phyloP scores from a whole-genome alignment of 2,797 vertebrate genomes.

The Dicrostonyx torquatus region DNA sequence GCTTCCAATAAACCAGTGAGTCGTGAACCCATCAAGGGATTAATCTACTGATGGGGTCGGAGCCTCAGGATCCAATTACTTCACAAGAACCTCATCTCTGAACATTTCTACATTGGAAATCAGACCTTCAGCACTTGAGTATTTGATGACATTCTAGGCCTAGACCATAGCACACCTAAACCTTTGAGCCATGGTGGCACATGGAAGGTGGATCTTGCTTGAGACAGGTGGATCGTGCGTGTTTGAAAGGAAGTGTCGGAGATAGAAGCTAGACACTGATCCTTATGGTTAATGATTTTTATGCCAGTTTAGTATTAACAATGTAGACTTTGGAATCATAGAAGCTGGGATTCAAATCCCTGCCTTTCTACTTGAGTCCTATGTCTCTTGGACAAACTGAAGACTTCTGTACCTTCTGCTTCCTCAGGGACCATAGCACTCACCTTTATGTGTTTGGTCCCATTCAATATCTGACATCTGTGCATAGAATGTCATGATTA shows the following conservation, averaged over 20 bases:
- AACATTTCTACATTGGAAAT: not conserved
- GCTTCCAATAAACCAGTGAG: not conserved
- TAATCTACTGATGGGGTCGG: not conserved
- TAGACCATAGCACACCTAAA: not conserved
- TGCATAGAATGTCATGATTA: not conserved
- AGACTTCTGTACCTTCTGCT: not conserved
- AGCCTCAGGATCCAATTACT: not conserved
- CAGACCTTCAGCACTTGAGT: not conserved
- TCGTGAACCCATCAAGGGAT: not conserved
- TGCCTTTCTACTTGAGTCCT: constrained; percentile 7
- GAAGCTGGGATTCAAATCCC: not conserved
- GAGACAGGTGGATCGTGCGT: not conserved
- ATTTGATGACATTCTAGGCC: not conserved
- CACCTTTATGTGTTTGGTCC: not conserved
- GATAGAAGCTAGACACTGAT: not conserved
- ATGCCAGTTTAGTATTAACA: not conserved
- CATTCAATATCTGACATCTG: not conserved
- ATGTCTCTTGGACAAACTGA: not conserved
- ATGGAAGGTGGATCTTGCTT: not conserved
- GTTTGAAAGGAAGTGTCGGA: not conserved
- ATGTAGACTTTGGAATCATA: not conserved
- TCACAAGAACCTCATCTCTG: not conserved
- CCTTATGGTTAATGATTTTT: not conserved
- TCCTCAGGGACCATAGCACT: not conserved
- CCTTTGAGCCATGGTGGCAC: not conserved